phyloP scores from a whole-genome alignment of 2,888 invertebrate genomes.

The Platycheirus albimanus region DNA sequence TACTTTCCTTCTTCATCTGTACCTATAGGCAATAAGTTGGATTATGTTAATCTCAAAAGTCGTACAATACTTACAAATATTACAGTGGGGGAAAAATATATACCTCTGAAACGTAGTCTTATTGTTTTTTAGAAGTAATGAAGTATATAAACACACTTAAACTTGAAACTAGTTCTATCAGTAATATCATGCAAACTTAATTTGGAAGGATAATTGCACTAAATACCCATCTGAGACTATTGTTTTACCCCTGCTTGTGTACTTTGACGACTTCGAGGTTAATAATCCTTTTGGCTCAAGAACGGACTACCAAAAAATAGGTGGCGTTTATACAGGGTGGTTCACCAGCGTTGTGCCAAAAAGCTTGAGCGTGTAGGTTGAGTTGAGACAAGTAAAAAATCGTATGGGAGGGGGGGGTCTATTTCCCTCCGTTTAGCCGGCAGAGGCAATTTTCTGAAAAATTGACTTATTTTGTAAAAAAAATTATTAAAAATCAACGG shows the following conservation, averaged over 20 bases:
- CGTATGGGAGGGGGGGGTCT: no score
- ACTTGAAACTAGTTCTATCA: neutral
- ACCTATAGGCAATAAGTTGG: slow-evolving; percentile 7
- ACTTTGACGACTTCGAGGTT: slow-evolving; percentile 9
- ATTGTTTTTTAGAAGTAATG: slow-evolving; percentile 10
- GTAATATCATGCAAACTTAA: slow-evolving; percentile 12
- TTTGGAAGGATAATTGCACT: slow-evolving; percentile 14
- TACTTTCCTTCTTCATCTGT: slow-evolving; percentile 15
- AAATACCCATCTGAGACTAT: neutral
- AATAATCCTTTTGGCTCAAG: slow-evolving; percentile 2
- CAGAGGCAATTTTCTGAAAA: no score
- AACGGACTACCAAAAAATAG: slow-evolving; percentile 1
- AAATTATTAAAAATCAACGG: no score
- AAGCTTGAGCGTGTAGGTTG: no score
- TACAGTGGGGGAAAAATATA: slow-evolving; percentile 14
- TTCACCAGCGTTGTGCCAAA: no score
- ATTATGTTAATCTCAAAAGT: slow-evolving; percentile 4
- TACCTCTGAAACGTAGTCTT: neutral
- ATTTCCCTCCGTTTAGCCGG: no score
- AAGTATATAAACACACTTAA: neutral
- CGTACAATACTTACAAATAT: slow-evolving; percentile 7
- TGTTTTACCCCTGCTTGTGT: slow-evolving; percentile 9
- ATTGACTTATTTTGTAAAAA: no score
- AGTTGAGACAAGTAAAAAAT: no score
- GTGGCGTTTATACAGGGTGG: slow-evolving; percentile 7